Evolutionary conservation across 1,140 invertebrate species (phyloP).

Genomic region (Druon quercuslanigerum): DNA sequence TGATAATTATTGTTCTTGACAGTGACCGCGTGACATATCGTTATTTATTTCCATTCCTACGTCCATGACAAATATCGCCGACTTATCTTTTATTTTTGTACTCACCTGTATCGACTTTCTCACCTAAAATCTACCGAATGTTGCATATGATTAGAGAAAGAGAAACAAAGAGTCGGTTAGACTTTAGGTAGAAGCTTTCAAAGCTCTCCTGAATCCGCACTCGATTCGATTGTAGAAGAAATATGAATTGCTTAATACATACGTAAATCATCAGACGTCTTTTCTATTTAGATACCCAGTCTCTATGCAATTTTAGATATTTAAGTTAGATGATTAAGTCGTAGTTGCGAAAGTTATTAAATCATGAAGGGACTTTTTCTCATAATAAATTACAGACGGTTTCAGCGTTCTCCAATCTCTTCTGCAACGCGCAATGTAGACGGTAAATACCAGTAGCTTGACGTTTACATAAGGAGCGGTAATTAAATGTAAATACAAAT

Average conservation of each 20-base stretch:
- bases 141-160: neutral
- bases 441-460: neutral
- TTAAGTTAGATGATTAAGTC: neutral
- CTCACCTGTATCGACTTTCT: neutral
- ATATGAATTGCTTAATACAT: slow-evolving; percentile 15
- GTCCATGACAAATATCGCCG: neutral
- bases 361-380: neutral
- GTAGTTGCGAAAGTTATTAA: neutral
- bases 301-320: neutral
- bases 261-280: neutral
- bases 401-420: neutral
- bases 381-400: neutral
- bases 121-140: neutral
- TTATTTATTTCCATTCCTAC: neutral
- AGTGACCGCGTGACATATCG: neutral
- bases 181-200: neutral
- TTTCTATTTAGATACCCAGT: neutral
- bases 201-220: neutral
- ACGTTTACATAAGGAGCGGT: slow-evolving; percentile 6
- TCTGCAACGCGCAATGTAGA: neutral
- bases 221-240: slow-evolving; percentile 15
- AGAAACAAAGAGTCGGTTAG: neutral
- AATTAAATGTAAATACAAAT: slow-evolving; percentile 18
- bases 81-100: slow-evolving; percentile 19
- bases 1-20: slow-evolving; percentile 16